Base-by-base conservation (phyloP, 1,140 invertebrate genomes). In the Sinella curviseta region DNA sequence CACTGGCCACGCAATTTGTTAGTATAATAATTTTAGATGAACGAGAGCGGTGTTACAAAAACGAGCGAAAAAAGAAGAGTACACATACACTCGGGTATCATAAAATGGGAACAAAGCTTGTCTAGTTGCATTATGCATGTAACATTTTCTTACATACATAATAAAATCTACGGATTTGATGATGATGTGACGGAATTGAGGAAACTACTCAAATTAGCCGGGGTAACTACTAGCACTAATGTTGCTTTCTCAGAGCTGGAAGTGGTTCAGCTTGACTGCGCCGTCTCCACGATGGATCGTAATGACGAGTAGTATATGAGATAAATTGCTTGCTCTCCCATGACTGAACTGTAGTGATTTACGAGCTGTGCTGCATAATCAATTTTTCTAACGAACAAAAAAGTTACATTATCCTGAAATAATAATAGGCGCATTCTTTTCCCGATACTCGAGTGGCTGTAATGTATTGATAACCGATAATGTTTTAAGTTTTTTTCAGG, bases 201-300 rank as follows among this genome's bases (percentile, higher is more conserved):
- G 65, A 70, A 70, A 70, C 65, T 70, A 70, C 65, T 70, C 65
- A 70, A 70, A 70, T 70, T 70, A 70, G 65, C 65, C 31, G 31
- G 65, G 24, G 31, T 70, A 70, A 33, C 31, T 70, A 24, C 26
- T 33, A 48, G 8, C 65, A 70, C 65, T 33, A 70, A 33, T 33
- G 65, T 70, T 70, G 14, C 8, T n/a, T 24, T n/a, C 57, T 20
- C 8, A 48, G 20, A 60, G 24, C 4, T 26, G 24, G 57, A 26
- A 12, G 31, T 12, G 65, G 65, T 70, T 33, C 65, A 33, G 65
- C 65, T 70, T 70, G 28, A 70, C 65, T 70, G 65, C 65, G 26
- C 65, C 65, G 65, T 70, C 65, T 70, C 57, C 65, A 70, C 31
- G 65, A 70, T 8, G 30, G 65, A 31, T 17, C 28, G 31, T 70